These are phyloP conservation scores for Romanomermis culicivorax DNA, from an alignment of 2,888 invertebrate genomes.

Conservation along the genomic window DNA sequence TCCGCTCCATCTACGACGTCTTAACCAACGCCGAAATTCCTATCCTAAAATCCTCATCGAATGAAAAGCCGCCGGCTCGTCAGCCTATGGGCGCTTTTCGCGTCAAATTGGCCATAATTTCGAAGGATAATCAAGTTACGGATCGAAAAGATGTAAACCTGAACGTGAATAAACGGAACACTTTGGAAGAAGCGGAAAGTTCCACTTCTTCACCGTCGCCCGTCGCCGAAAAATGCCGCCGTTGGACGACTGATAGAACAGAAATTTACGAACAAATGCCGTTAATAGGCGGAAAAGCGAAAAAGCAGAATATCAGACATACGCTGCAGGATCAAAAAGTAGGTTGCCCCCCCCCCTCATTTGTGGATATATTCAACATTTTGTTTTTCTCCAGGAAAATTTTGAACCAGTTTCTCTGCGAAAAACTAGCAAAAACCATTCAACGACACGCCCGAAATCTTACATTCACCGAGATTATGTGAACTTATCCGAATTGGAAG, in stretches of 20 bases:
- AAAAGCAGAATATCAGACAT: no score
- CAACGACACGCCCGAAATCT: background rate
- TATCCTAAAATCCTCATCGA: background rate
- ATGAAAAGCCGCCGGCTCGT: background rate
- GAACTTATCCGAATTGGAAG: slow-evolving; percentile 8
- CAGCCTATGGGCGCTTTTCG: background rate
- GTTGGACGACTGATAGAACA: background rate
- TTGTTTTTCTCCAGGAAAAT: background rate
- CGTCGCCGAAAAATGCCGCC: background rate
- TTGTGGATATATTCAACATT: no score
- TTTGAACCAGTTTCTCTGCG: background rate
- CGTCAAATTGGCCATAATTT: background rate
- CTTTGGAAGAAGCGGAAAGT: background rate
- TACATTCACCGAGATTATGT: slow-evolving; percentile 7
- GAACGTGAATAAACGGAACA: background rate
- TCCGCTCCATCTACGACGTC: slow-evolving; percentile 5
- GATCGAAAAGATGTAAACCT: no score
- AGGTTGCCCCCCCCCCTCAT: no score
- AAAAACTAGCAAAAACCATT: background rate
- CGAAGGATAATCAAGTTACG: background rate
- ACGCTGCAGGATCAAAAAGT: no score
- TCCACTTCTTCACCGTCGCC: background rate
- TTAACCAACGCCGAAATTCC: slow-evolving; percentile 4
- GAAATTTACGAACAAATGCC: background rate
- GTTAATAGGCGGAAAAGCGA: background rate